Evolutionary conservation across 2,113 vertebrate species (phyloP), one percentile per base, ranked within the genome.

Genomic region (Gavialis gangeticus): DNA sequence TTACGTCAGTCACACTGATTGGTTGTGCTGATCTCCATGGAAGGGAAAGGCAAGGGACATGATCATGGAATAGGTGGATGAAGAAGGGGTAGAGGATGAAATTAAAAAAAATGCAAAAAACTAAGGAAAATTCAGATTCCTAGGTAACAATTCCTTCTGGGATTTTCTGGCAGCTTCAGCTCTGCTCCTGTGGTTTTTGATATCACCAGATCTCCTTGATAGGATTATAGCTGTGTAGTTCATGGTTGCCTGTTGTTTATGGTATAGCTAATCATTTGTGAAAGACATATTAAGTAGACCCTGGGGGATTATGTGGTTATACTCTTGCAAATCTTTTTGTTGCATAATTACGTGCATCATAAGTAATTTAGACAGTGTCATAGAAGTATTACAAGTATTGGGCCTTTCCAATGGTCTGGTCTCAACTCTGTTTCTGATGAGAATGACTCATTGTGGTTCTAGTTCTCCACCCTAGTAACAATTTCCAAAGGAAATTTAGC

Each of bases 161-260:
- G 83, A 56, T 77, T 17, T 34, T 69, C 12, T 1, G 10, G 77
- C 83, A 88, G 96, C 87, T 87, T 69, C 21, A 60, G 85, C 55
- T 96, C 94, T 83, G 62, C 82, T 95, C 25, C 84, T 8, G 3
- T 93, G 91, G 58, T 92, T 97, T 94, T 94, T 94, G 95, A 96
- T 89, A 89, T 97, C 94, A 66, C 54, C 84, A 71, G 63, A 86
- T 71, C 25, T 78, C 21, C 55, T 95, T 87, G 90, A 89, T 96
- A 91, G 91, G 88, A 97, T 97, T 97, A 89, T 91, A 97, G 86
- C 95, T 93, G 93, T 97, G 95, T 97, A 97, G 95, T 96, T 98
- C 96, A 94, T 81, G 94, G 66, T 91, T 90, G 73, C 1, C 69
- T 96, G 85, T 97, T 97, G 97, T 97, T 98, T 98, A 94, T 98